Evolutionary conservation across 2,113 vertebrate species (phyloP).

Genomic region (Lepus americanus): DNA sequence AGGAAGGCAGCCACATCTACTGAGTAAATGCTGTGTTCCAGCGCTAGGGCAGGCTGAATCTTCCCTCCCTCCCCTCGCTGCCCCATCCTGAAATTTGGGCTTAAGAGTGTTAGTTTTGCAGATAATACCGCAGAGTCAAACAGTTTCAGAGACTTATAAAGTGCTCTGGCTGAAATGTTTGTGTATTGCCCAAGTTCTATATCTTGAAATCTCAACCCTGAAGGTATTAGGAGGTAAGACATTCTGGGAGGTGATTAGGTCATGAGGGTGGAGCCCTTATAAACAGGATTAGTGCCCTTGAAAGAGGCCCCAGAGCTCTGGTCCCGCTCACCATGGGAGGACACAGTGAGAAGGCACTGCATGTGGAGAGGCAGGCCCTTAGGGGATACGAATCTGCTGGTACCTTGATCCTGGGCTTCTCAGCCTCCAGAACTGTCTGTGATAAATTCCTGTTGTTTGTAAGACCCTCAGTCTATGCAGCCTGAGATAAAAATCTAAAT

Average conservation of each 20-base stretch:
- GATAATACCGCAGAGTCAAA: not conserved
- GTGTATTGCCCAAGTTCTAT: too few relatives aligned
- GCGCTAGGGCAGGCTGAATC: not conserved
- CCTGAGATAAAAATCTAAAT: not conserved
- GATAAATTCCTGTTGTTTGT: not conserved
- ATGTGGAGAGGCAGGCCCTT: not conserved
- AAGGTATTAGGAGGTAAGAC: not conserved
- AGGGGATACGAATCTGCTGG: not conserved
- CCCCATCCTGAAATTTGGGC: not conserved
- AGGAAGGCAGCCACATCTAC: not conserved
- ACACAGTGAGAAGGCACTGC: not conserved
- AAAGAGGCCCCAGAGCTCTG: not conserved
- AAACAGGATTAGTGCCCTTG: not conserved
- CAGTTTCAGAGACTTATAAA: not conserved
- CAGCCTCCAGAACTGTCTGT: not conserved
- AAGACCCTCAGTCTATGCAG: not conserved
- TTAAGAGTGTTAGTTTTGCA: not conserved
- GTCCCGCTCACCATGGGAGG: not conserved
- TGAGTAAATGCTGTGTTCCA: not conserved
- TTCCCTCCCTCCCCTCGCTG: too few relatives aligned
- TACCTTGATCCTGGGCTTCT: not conserved
- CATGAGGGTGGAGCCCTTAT: not conserved
- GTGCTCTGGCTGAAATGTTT: not conserved
- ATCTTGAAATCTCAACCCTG: not conserved
- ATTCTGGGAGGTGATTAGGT: not conserved